A percentile compares a stretch with the other conserved stretches of the same genome.
These are phyloP conservation scores for Microplitis demolitor DNA, from an alignment of 1,140 invertebrate species.

Conservation along the genomic window DNA sequence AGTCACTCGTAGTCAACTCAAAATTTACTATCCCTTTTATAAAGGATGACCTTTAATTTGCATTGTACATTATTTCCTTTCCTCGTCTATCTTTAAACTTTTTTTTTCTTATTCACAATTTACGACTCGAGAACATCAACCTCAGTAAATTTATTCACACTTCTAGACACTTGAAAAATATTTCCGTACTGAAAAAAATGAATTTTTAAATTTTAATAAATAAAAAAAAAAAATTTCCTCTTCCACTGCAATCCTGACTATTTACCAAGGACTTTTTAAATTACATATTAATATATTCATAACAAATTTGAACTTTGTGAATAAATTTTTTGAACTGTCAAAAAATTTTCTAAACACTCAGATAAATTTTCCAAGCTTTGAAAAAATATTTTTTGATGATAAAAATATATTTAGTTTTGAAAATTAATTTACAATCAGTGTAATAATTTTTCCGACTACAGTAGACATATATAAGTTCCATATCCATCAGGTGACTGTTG, in stretches of 20 bases:
- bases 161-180: too few species aligned
- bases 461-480: neutral
- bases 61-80: neutral
- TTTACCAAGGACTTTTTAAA: too few species aligned
- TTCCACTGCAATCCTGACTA: too few species aligned
- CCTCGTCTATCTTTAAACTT: neutral
- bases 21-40: constrained; percentile 5
- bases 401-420: neutral
- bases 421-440: neutral
- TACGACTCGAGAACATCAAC: too few species aligned
- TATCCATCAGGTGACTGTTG: neutral
- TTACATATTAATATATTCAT: too few species aligned
- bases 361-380: neutral
- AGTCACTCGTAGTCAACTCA: neutral
- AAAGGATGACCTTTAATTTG: neutral
- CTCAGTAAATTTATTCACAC: too few species aligned
- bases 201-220: too few species aligned
- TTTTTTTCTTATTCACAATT: neutral
- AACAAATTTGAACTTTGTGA: too few species aligned
- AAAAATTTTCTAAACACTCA: too few species aligned
- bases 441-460: neutral
- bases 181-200: too few species aligned
- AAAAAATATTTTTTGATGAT: neutral
- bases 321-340: too few species aligned
- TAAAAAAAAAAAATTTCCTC: too few species aligned